Evolutionary conservation across 2,113 vertebrate genomes (phyloP).

Genomic region (Aphelocoma coerulescens): DNA sequence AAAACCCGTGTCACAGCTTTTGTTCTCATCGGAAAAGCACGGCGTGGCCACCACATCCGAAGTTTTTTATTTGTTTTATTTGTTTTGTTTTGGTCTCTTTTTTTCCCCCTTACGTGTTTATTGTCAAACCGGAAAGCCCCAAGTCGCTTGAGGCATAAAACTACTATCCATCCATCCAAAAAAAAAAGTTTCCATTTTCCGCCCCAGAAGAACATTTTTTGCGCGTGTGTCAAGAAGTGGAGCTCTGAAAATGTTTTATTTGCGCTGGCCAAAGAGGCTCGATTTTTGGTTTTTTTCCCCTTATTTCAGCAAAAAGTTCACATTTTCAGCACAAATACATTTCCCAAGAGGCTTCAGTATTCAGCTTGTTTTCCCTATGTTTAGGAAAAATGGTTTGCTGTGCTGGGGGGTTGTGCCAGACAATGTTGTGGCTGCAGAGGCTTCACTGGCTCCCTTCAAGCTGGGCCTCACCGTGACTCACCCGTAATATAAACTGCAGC

Average conservation of each 20-base stretch:
- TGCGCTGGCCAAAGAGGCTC: not conserved
- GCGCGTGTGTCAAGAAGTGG: rapidly evolving
- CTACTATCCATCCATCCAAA: not conserved
- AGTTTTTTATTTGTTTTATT: not conserved
- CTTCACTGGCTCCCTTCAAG: not conserved
- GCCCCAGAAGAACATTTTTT: not conserved
- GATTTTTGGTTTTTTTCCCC: not conserved
- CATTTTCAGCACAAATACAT: not conserved
- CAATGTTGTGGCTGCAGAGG: not conserved
- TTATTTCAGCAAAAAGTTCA: not conserved
- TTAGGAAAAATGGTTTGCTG: not conserved
- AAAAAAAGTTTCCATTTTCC: not conserved
- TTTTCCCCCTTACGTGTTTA: not conserved
- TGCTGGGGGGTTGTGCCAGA: not conserved
- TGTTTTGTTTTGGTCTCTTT: not conserved
- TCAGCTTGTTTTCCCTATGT: not conserved
- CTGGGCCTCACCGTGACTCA: not conserved
- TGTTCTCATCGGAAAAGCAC: not conserved
- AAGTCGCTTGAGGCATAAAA: not conserved
- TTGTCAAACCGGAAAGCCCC: not conserved
- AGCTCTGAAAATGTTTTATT: not conserved
- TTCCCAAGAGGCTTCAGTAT: not conserved
- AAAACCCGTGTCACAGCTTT: rapidly evolving
- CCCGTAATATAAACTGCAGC: not conserved
- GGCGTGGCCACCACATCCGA: not conserved